These are phyloP conservation scores for Calonectris borealis DNA, from an alignment of 2,113 vertebrate genomes.

Conservation along the genomic window DNA sequence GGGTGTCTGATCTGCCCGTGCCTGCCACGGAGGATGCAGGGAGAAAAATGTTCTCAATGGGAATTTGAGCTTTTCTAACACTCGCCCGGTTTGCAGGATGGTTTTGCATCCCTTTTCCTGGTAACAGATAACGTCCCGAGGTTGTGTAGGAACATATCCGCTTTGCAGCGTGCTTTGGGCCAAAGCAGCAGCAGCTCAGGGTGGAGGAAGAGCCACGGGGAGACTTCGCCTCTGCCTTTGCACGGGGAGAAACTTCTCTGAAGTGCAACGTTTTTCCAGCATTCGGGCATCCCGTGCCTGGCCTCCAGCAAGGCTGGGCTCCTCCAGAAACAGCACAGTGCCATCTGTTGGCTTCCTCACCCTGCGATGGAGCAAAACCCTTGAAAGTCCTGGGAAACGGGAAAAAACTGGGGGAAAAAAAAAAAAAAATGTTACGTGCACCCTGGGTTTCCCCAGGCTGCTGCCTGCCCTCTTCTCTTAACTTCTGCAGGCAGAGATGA, in stretches of 20 bases:
- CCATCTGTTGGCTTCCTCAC: conserved; percentile 59
- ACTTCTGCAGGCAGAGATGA: neutral
- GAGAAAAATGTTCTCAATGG: neutral
- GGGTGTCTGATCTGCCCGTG: accelerated
- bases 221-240: neutral
- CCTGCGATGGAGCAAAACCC: neutral
- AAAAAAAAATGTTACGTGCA: accelerated
- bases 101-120: neutral
- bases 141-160: accelerated
- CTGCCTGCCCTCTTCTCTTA: neutral
- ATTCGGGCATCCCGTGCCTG: neutral
- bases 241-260: neutral
- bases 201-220: accelerated
- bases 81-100: neutral
- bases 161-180: neutral
- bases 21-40: neutral
- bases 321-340: conserved; percentile 61
- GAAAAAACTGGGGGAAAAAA: accelerated
- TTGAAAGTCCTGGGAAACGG: neutral
- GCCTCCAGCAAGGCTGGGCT: neutral
- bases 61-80: neutral
- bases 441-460: accelerated
- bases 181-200: neutral
- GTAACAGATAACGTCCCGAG: accelerated
- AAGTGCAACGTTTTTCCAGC: neutral